A percentile compares a stretch with the other conserved stretches of the same genome.
These are phyloP conservation scores for Bombus waltoni DNA, from an alignment of 1,140 invertebrate species.

Conservation along the genomic window DNA sequence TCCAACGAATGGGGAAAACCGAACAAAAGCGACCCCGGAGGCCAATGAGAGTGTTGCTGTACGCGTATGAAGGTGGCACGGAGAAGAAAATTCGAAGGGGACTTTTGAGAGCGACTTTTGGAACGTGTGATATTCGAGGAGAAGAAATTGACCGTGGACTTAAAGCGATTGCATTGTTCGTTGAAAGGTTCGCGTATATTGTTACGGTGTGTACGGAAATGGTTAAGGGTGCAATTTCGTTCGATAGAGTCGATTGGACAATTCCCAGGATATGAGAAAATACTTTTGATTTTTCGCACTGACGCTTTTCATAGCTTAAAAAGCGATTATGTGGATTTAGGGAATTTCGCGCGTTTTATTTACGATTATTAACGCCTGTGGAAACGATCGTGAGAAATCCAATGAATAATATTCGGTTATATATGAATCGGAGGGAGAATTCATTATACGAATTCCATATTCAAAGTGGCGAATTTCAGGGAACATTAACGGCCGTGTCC, in stretches of 20 bases:
- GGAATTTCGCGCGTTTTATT: not conserved
- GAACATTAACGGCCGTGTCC: constrained; percentile 23
- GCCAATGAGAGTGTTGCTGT: not conserved
- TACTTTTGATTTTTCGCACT: too few species aligned
- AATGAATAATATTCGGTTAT: not conserved
- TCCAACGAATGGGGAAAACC: not conserved
- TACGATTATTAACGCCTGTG: not conserved
- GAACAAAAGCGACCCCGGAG: constrained; percentile 2
- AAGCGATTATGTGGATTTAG: not conserved
- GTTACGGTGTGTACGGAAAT: too few species aligned
- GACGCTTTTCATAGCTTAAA: not conserved
- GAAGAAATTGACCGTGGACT: not conserved
- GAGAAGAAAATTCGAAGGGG: not conserved
- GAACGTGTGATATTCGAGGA: not conserved
- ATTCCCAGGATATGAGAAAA: too few species aligned
- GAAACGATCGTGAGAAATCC: not conserved
- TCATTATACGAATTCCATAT: not conserved
- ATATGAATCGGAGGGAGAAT: not conserved
- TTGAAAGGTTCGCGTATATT: too few species aligned
- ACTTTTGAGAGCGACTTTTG: too few species aligned
- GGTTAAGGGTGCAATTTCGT: too few species aligned
- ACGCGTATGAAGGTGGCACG: not conserved
- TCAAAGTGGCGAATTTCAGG: not conserved
- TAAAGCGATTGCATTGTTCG: too few species aligned
- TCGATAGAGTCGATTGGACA: too few species aligned